These are phyloP conservation scores for Episyrphus balteatus DNA, from an alignment of 1,140 invertebrate species.

Conservation along the genomic window DNA sequence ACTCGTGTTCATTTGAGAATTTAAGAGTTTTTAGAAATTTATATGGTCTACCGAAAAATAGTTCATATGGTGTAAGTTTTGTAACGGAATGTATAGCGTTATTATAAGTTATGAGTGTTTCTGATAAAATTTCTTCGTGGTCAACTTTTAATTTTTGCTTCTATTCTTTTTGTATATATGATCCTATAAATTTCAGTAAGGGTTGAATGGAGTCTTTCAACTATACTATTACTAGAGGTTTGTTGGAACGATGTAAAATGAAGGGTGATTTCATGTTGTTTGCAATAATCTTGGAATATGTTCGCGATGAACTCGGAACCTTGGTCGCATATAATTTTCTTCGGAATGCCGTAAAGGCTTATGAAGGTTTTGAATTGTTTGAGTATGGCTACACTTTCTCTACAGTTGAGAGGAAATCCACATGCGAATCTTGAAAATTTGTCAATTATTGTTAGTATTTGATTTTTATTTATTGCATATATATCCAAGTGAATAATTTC, in stretches of 20 bases:
- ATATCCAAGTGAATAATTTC: constrained; percentile 19
- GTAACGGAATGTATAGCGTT: constrained; percentile 14
- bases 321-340: constrained; percentile 10
- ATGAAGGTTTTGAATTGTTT: constrained; percentile 12
- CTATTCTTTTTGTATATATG: constrained; percentile 4
- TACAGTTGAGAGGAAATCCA: constrained; percentile 10
- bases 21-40: background rate
- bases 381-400: constrained; percentile 4
- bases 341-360: constrained; percentile 9
- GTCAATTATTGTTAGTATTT: constrained; percentile 17
- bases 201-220: constrained; percentile 14
- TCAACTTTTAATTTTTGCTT: constrained; percentile 9
- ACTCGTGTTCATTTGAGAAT: background rate
- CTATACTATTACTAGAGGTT: constrained; percentile 6
- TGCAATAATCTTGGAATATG: constrained; percentile 11
- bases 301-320: constrained; percentile 13
- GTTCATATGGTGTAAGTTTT: constrained; percentile 3
- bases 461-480: constrained; percentile 10
- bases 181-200: constrained; percentile 14
- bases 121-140: constrained; percentile 1
- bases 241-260: constrained; percentile 10
- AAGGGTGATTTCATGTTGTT: constrained; percentile 11
- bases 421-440: constrained; percentile 19
- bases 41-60: constrained; percentile 1
- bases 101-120: constrained; percentile 11